A percentile compares a stretch with the other conserved stretches of the same genome.
phyloP scores from a whole-genome alignment of 2,888 invertebrate genomes.

The Trichogramma evanescens region DNA sequence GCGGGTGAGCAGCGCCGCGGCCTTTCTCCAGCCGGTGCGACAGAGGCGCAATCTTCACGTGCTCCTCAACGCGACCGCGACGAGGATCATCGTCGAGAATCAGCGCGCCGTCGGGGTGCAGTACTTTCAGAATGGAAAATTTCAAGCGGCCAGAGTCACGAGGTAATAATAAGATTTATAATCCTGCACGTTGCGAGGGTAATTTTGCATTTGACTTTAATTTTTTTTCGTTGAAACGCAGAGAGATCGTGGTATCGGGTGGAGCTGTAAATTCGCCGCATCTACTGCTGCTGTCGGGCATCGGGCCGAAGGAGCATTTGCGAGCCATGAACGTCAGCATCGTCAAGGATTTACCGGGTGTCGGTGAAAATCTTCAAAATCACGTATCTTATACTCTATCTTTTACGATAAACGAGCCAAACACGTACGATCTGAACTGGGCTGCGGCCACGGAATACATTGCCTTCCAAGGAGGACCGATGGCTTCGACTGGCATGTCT shows the following conservation, averaged over 20 bases:
- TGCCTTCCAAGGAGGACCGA: slow-evolving; percentile 55
- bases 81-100: slow-evolving; percentile 52
- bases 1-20: slow-evolving; percentile 56
- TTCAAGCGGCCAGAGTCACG: slow-evolving; percentile 28
- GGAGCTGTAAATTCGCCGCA: slow-evolving; percentile 65
- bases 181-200: neutral
- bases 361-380: slow-evolving; percentile 64
- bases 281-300: slow-evolving; percentile 60
- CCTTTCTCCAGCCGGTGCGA: slow-evolving; percentile 55
- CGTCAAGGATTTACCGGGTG: slow-evolving; percentile 59
- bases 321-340: slow-evolving; percentile 55
- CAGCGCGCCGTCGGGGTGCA: slow-evolving; percentile 55
- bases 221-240: neutral
- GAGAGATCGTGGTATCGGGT: slow-evolving; percentile 55
- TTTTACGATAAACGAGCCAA: slow-evolving; percentile 52
- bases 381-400: slow-evolving; percentile 59
- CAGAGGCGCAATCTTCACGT: slow-evolving; percentile 57
- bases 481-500: slow-evolving; percentile 58
- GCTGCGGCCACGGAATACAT: slow-evolving; percentile 58
- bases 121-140: slow-evolving; percentile 44
- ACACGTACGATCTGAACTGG: slow-evolving; percentile 56
- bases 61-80: slow-evolving; percentile 56
- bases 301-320: slow-evolving; percentile 59
- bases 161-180: slow-evolving; percentile 7
- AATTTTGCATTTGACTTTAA: neutral